Conservation (phyloP, 1,140 invertebrate species). For the Helicoverpa zea region DNA sequence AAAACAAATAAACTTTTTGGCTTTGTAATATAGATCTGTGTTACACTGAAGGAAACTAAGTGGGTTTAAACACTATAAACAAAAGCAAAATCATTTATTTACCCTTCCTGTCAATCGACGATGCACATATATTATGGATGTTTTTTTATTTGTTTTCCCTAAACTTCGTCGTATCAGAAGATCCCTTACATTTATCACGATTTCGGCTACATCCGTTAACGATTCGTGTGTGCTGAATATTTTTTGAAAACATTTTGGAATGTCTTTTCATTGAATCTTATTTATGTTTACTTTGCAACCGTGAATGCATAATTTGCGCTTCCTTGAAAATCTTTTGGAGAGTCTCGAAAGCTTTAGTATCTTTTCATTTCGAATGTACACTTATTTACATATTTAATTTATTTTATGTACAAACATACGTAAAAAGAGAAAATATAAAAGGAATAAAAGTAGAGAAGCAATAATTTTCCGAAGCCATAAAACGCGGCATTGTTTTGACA, state of each 20-base stretch:
- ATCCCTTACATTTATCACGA: constrained; percentile 3
- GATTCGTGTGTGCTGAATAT: constrained; percentile 1
- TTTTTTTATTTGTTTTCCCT: background rate
- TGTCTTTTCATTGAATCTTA: too few relatives aligned
- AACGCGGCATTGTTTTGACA: background rate
- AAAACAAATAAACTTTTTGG: too few relatives aligned
- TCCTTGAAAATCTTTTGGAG: too few relatives aligned
- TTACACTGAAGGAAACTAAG: too few relatives aligned
- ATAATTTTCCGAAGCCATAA: background rate
- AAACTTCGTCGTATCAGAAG: background rate
- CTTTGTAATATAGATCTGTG: too few relatives aligned
- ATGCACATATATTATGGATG: background rate
- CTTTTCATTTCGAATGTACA: too few relatives aligned
- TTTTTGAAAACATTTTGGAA: background rate
- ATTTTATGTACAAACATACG: background rate
- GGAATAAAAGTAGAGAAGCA: background rate
- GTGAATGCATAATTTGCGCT: too few relatives aligned
- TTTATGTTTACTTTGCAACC: too few relatives aligned
- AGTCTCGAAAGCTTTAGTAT: too few relatives aligned
- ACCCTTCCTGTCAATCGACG: background rate
- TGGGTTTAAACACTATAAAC: too few relatives aligned
- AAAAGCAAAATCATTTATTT: too few relatives aligned
- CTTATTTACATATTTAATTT: too few relatives aligned
- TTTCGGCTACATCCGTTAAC: background rate
- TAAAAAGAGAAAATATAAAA: background rate